Evolutionary conservation across 2,113 vertebrate genomes (phyloP), one percentile per base, ranked within the genome.

Genomic region (Steatornis caripensis): DNA sequence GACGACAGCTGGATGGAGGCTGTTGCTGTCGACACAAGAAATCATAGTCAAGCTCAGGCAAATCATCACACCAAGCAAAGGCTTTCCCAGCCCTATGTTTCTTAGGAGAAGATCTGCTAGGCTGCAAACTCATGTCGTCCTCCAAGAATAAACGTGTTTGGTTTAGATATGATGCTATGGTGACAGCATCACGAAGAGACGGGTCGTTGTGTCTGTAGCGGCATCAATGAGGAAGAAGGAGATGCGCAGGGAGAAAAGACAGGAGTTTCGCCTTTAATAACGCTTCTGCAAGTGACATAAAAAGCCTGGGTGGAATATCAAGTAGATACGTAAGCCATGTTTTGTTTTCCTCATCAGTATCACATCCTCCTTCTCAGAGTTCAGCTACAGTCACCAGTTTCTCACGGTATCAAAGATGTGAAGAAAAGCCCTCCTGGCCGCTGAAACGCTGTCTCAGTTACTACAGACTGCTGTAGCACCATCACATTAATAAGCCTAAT

Each of bases 201-300:
- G 2, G 34, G 34, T 8, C 26, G 2, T 1, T 12, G 20, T 2
- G 2, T 36, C 37, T 29, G 5, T 0, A 20, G 34, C 0, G 7
- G n/a, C 85, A 54, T 3, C 2, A 3, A 48, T 18, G 58, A 61
- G 32, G 53, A 60, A 37, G 32, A 11, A 51, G 12, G 18, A 32
- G 48, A 68, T 5, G 10, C 24, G 24, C 48, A 36, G 32, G 26
- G 36, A 21, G 45, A 29, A 64, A 21, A 65, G 32, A 12, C 0
- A n/a, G 48, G 77, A 61, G 34, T n/a, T 68, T 24, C 77, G 26
- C 30, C 39, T 74, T 71, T 62, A 78, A 27, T 55, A 78, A 87
- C 2, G 16, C 29, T 57, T 22, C 65, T 61, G 23, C 12, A 39
- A 39, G 21, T 9, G n/a, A 54, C 4, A 15, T 24, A 58, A 36